Base-by-base conservation (phyloP, 2,888 invertebrate genomes). In the Epistrophella euchroma region DNA sequence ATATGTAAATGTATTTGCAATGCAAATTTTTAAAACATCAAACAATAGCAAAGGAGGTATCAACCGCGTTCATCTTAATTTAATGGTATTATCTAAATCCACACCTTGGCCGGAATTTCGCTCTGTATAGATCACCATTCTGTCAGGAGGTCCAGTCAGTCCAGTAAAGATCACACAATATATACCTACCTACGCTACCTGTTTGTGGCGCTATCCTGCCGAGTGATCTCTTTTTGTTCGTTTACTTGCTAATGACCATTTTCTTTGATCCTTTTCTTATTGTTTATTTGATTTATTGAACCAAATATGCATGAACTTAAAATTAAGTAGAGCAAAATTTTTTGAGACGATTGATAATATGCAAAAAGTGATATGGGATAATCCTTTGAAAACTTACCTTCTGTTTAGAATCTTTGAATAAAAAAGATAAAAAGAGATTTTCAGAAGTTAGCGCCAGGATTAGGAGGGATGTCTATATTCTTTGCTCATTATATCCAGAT, bases 11-110 rank as follows among this genome's bases (percentile, higher is more conserved):
- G 25, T 7, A 45, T 45, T 45, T 45, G 17, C 45, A 55, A 56
- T 83, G 70, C 47, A 70, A 83, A 78, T 60, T 82, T 28, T 52
- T 3, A 77, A 35, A 73, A 66, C 50, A 52, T 17, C 13, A 10
- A 32, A 77, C 72, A 82, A 77, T 43, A 50, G 64, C 45, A 56
- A 43, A 62, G 13, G 62, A 83, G 78, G 78, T 82, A 80, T 83
- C 74, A 78, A 79, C 79, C 74, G 47, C 56, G 70, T 75, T 58
- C 70, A 74, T 79, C 84, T 84, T 58, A 71, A 84, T 84, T 78
- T 84, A 71, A 75, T 79, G 79, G 84, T 79, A 74, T 84, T 84
- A 84, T 79, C 56, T 74, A 79, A 70, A 79, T 84, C 79, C 84
- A 84, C 83, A 84, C 74, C 78, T 78, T 50, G 50, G 19, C 13